These are phyloP conservation scores for Muntiacus muntjak DNA, from an alignment of 2,113 vertebrate genomes.

Conservation along the genomic window DNA sequence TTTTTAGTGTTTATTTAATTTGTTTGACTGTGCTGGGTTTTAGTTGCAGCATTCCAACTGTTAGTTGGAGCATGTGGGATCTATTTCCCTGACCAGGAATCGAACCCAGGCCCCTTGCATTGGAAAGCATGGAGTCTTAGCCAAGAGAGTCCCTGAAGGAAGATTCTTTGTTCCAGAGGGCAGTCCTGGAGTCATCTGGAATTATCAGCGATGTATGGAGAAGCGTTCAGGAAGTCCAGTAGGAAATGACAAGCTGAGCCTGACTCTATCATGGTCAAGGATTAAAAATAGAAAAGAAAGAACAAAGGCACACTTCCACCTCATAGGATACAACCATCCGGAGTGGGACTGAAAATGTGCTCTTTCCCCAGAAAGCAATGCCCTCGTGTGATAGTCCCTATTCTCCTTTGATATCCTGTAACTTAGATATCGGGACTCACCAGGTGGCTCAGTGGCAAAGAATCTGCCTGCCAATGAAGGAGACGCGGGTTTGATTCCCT, in stretches of 20 bases:
- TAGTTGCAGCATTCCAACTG: neutral
- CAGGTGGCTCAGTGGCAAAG: neutral
- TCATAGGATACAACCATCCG: neutral
- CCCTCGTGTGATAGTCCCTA: neutral
- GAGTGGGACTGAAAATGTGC: neutral
- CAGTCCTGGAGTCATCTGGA: neutral
- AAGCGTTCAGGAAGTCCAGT: neutral
- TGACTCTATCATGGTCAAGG: neutral
- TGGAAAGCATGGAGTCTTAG: neutral
- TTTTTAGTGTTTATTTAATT: neutral
- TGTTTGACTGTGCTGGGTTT: neutral
- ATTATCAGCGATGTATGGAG: neutral
- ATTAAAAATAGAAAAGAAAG: neutral
- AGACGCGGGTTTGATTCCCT: neutral
- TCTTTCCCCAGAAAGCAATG: neutral
- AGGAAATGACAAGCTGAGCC: neutral
- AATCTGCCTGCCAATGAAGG: neutral
- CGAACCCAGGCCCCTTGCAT: neutral
- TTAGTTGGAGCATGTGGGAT: neutral
- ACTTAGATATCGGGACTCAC: neutral
- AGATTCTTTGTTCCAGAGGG: neutral
- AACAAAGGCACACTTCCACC: neutral
- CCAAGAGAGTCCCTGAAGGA: neutral
- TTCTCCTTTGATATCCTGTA: neutral
- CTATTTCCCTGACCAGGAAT: neutral